These are phyloP conservation scores for Catharus ustulatus DNA, from an alignment of 2,797 vertebrate species.

Conservation along the genomic window DNA sequence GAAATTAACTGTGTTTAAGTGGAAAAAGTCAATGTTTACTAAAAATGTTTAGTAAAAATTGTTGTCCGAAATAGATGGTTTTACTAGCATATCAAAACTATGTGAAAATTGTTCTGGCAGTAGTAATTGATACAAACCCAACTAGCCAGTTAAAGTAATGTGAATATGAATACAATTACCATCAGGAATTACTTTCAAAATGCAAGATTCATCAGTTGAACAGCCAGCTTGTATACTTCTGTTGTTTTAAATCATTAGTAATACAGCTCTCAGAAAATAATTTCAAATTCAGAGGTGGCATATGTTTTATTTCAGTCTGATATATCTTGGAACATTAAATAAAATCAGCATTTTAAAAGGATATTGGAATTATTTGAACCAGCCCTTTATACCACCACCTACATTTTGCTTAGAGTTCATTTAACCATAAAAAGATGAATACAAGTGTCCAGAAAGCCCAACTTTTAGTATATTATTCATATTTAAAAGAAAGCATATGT, in stretches of 20 bases:
- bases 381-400: background rate
- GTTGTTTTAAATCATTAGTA: slow-evolving; percentile 32
- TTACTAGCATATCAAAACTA: slow-evolving; percentile 11
- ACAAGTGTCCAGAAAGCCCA: background rate
- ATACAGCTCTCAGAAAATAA: background rate
- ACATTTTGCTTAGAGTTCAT: background rate
- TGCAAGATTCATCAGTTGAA: background rate
- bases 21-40: background rate
- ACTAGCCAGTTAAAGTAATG: slow-evolving; percentile 9
- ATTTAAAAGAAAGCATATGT: background rate
- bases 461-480: background rate
- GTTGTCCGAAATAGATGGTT: slow-evolving; percentile 10
- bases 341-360: slow-evolving; percentile 8
- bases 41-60: slow-evolving; percentile 25
- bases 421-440: background rate
- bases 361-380: background rate
- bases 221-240: background rate
- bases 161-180: slow-evolving; percentile 32
- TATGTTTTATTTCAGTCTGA: slow-evolving; percentile 13
- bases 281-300: background rate
- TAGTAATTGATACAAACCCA: slow-evolving; percentile 11
- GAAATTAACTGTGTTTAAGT: slow-evolving; percentile 7
- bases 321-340: slow-evolving; percentile 30
- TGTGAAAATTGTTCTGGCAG: slow-evolving; percentile 44
- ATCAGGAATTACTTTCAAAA: slow-evolving; percentile 31